Conservation (phyloP, 2,797 vertebrate genomes). For the Tauraco hartlaubi region DNA sequence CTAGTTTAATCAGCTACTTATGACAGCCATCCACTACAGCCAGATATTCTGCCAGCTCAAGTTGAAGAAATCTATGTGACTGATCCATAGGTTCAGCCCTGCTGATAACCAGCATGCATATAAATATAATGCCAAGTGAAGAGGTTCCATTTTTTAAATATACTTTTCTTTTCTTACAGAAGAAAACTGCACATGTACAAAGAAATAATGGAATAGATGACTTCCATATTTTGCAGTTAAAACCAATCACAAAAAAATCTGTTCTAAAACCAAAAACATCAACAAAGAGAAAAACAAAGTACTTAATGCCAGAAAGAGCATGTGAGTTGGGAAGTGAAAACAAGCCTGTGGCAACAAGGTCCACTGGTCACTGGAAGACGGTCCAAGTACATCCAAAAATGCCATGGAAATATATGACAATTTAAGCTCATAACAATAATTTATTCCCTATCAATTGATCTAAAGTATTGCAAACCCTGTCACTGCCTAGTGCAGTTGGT, state of each 20-base stretch:
- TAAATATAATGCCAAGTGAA: background rate
- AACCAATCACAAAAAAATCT: background rate
- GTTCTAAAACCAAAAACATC: background rate
- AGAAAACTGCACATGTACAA: background rate
- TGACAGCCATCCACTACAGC: background rate
- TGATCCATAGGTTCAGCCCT: background rate
- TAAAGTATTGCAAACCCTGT: background rate
- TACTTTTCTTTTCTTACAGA: background rate
- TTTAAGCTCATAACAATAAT: background rate
- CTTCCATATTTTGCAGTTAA: conserved; percentile 29
- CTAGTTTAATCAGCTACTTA: background rate
- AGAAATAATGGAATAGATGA: background rate
- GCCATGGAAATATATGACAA: background rate
- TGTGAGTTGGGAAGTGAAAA: background rate
- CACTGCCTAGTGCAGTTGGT: background rate
- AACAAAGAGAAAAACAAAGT: background rate
- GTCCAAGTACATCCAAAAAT: background rate
- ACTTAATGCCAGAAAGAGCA: background rate
- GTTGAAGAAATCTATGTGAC: background rate
- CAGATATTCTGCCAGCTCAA: background rate
- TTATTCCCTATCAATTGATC: background rate
- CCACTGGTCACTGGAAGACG: background rate
- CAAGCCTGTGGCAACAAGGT: background rate
- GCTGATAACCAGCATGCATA: background rate
- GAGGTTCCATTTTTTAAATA: background rate